Base-by-base conservation (phyloP, 2,888 invertebrate species). In the Pristionchus maxplancki region DNA sequence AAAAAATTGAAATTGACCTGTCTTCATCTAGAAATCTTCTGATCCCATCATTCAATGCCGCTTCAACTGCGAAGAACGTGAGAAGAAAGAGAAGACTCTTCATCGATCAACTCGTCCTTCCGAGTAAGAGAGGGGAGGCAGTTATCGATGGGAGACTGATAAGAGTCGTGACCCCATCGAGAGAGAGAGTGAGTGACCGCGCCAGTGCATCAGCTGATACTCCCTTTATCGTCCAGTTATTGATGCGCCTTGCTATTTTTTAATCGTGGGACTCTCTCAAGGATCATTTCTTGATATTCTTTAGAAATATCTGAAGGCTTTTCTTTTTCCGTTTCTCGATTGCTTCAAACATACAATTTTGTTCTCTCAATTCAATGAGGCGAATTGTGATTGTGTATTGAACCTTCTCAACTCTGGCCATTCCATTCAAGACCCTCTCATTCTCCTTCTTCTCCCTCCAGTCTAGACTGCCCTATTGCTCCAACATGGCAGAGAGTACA, bases 91-190 rank as follows among this genome's bases (percentile, higher is more conserved):
- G 67, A 67, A 67, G 64, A 31, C 31, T 67, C 34, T 9, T 78
- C 58, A 58, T 58, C n/a, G 58, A 58, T 58, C 24, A 58, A 78
- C 44, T 78, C 78, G 6, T 28, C 37, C 44, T 24, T 20, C 9
- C 28, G 78, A 78, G 78, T 78, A 78, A 78, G 44, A 44, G 40
- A 78, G 44, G 11, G 44, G 20, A 31, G 40, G 40, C 20, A 40
- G 71, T 74, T 74, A 74, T 74, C 71, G 71, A 40, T 74, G 34
- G 31, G 34, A 34, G 74, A 78, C 40, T 48, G 78, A 78, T 78
- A 78, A 78, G 44, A 20, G n/a, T 67, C 37, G 24, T 74, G 71
- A 74, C 71, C 78, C 44, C 4, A 71, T 24, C 20, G 58, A 58
- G 53, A 58, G 58, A 58, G n/a, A 58, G 24, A 58, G n/a, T 9